Percentiles rank a stretch among this genome's conserved stretches.
phyloP scores from a whole-genome alignment of 1,140 invertebrate species.

The Drosophila virilis region DNA sequence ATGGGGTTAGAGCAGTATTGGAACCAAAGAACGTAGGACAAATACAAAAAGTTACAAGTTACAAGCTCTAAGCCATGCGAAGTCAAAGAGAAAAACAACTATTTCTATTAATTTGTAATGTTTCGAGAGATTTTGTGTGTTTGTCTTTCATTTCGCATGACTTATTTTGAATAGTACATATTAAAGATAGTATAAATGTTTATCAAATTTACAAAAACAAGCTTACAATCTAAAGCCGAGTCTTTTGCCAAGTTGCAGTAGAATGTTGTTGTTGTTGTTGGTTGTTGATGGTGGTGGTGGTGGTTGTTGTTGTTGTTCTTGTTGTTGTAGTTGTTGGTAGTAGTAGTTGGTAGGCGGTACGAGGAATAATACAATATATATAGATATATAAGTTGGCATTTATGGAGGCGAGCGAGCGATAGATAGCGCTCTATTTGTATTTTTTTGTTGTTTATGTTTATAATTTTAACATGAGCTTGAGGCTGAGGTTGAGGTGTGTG shows the following conservation, averaged over 20 bases:
- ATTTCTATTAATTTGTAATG: not conserved
- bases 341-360: constrained; percentile 65
- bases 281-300: constrained; percentile 44
- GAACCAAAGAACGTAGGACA: constrained; percentile 74
- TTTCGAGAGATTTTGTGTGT: too few relatives aligned
- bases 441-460: not conserved
- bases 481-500: constrained; percentile 66
- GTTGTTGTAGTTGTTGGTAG: constrained; percentile 59
- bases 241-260: constrained; percentile 70
- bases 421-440: constrained; percentile 13
- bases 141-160: constrained; percentile 21
- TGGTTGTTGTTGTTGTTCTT: constrained; percentile 57
- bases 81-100: constrained; percentile 24
- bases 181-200: constrained; percentile 36
- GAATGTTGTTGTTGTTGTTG: constrained; percentile 35
- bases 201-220: constrained; percentile 61
- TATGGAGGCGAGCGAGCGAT: constrained; percentile 43
- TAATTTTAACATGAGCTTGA: constrained; percentile 33
- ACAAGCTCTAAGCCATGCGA: constrained; percentile 24
- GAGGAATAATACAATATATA: constrained; percentile 57
- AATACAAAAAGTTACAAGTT: constrained; percentile 67
- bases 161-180: constrained; percentile 32
- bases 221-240: constrained; percentile 78
- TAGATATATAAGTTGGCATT: constrained; percentile 37
- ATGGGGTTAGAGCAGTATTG: constrained; percentile 67